phyloP scores from a whole-genome alignment of 2,888 invertebrate genomes.

The Adelognathus sp. region DNA sequence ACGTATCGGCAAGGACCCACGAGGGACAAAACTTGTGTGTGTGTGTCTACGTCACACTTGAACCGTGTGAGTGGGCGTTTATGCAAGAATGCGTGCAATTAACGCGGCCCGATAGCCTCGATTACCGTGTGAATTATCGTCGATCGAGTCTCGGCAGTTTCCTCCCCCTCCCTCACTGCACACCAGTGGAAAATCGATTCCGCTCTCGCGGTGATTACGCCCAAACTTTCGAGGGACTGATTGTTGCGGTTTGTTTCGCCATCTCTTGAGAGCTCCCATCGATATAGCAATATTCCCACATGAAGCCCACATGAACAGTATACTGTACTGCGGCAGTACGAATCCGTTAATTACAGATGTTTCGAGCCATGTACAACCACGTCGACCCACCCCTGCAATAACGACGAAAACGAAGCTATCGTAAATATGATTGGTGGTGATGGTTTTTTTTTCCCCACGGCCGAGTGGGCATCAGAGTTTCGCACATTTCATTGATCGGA shows the following conservation, averaged over 20 bases:
- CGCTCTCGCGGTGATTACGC: neutral
- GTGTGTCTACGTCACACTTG: neutral
- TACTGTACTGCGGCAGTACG: neutral
- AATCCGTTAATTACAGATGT: neutral
- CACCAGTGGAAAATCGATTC: neutral
- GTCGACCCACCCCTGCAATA: neutral
- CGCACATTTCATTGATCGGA: too few relatives aligned
- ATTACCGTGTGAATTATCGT: constrained; percentile 30
- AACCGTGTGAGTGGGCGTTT: neutral
- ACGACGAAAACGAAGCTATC: neutral
- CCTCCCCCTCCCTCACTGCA: neutral
- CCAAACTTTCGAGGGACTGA: neutral
- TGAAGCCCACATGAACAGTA: neutral
- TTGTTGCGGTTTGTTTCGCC: neutral
- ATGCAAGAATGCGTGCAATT: constrained; percentile 30
- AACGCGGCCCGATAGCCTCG: constrained; percentile 19
- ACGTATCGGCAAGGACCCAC: neutral
- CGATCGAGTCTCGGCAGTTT: neutral
- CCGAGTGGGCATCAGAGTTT: neutral
- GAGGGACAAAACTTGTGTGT: neutral
- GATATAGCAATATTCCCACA: too few relatives aligned
- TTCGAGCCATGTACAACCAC: neutral
- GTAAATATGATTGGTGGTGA: neutral
- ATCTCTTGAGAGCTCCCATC: neutral
- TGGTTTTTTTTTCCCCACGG: neutral